These are phyloP conservation scores for Mystacides longicornis DNA, from an alignment of 2,888 invertebrate genomes.

Conservation along the genomic window DNA sequence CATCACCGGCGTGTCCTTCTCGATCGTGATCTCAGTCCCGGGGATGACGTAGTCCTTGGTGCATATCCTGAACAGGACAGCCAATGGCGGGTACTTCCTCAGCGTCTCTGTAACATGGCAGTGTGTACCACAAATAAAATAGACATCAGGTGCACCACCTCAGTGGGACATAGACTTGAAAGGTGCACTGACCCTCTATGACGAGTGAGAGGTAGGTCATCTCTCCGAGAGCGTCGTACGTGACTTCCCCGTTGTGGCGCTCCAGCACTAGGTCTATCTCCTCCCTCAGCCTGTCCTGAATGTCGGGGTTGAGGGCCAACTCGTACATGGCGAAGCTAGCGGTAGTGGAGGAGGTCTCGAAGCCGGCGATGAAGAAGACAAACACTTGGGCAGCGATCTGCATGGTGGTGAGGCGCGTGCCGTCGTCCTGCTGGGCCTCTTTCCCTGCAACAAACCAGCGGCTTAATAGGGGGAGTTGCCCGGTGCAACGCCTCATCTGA, in stretches of 20 bases:
- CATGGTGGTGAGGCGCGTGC: slow-evolving; percentile 34
- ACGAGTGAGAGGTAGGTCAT: slow-evolving; percentile 44
- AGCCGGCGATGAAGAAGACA: slow-evolving; percentile 47
- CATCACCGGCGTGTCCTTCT: slow-evolving; percentile 30
- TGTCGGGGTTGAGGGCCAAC: slow-evolving; percentile 38
- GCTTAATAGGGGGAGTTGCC: too few species aligned
- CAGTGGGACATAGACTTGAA: neutral
- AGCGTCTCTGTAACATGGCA: slow-evolving; percentile 30
- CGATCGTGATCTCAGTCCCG: slow-evolving; percentile 27
- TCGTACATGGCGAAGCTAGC: slow-evolving; percentile 43
- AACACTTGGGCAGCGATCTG: slow-evolving; percentile 47
- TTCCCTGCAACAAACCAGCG: neutral
- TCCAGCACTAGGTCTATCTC: slow-evolving; percentile 37
- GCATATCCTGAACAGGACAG: slow-evolving; percentile 27
- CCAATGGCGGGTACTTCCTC: slow-evolving; percentile 33
- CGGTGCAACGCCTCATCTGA: too few species aligned
- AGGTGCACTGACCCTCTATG: slow-evolving; percentile 33
- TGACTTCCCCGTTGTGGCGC: slow-evolving; percentile 35
- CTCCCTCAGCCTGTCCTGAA: slow-evolving; percentile 38
- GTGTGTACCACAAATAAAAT: too few species aligned
- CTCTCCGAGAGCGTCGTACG: slow-evolving; percentile 40
- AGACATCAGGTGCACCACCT: too few species aligned
- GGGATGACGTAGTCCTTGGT: slow-evolving; percentile 30
- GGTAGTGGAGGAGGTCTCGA: slow-evolving; percentile 46
- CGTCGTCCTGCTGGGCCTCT: slow-evolving; percentile 4